Percentiles rank a stretch among this genome's conserved stretches.
Evolutionary conservation across 2,888 invertebrate species (phyloP).

Genomic region (Drosophila emarginata): DNA sequence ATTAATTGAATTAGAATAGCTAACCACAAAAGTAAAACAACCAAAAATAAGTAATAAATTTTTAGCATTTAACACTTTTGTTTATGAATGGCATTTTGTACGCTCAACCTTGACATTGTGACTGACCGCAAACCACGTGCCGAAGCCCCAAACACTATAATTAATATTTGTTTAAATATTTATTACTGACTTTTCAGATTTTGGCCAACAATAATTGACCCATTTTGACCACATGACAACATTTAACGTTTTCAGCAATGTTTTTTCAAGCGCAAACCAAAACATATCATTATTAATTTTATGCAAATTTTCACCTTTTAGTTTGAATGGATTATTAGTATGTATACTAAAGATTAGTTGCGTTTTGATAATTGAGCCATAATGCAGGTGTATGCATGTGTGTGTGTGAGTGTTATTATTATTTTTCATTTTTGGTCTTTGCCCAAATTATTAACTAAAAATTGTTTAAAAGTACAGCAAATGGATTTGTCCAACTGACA

Average conservation of each 20-base stretch:
- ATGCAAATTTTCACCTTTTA: constrained; percentile 11
- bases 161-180: neutral
- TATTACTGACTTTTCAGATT: neutral
- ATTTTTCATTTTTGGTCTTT: constrained; percentile 30
- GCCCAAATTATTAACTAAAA: constrained; percentile 55
- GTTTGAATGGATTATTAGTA: constrained; percentile 18
- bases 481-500: constrained; percentile 31
- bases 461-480: constrained; percentile 31
- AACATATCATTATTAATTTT: neutral
- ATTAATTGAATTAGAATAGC: constrained; percentile 4
- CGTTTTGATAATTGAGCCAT: constrained; percentile 71
- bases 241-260: neutral
- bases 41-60: neutral
- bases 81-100: constrained; percentile 3
- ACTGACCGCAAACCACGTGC: constrained; percentile 3
- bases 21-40: neutral
- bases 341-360: constrained; percentile 65
- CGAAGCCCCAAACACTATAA: neutral
- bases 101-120: constrained; percentile 10
- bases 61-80: constrained; percentile 11
- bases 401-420: constrained; percentile 2
- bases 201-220: constrained; percentile 1
- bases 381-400: constrained; percentile 28
- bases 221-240: neutral
- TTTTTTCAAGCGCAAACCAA: neutral